A percentile compares a stretch with the other conserved stretches of the same genome.
phyloP scores from a whole-genome alignment of 2,113 vertebrate genomes.

The Ranitomeya variabilis region DNA sequence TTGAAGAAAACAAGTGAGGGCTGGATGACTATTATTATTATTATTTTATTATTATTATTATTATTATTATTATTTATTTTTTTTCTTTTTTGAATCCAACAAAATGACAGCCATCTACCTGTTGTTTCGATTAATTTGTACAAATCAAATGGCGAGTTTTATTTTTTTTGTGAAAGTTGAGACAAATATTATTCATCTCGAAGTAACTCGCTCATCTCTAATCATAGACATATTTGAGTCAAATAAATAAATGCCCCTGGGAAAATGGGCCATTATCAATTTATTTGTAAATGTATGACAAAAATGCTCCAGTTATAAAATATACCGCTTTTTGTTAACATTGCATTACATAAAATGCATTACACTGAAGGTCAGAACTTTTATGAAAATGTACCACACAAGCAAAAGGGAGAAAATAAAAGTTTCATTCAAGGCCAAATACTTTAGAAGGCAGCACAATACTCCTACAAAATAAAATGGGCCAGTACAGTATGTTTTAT shows the following conservation, averaged over 20 bases:
- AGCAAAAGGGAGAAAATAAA: not conserved
- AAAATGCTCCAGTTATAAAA: not conserved
- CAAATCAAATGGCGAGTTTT: too few relatives aligned
- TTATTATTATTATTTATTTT: too few relatives aligned
- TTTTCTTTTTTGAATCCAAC: too few relatives aligned
- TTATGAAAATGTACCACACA: not conserved
- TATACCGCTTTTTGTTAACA: not conserved
- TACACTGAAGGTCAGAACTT: not conserved
- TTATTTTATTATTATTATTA: too few relatives aligned
- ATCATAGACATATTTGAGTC: not conserved
- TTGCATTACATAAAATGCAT: not conserved
- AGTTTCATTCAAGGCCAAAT: constrained; percentile 36
- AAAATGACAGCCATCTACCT: too few relatives aligned
- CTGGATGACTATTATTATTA: too few relatives aligned
- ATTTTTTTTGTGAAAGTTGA: too few relatives aligned
- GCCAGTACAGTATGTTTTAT: constrained; percentile 39
- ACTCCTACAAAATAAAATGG: not conserved
- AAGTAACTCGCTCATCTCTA: too few relatives aligned
- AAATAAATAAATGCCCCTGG: not conserved
- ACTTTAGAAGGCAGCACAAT: not conserved
- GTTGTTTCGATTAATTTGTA: too few relatives aligned
- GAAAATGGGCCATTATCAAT: not conserved
- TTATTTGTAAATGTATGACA: not conserved
- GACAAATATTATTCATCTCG: too few relatives aligned
- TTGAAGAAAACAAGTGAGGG: too few relatives aligned